Evolutionary conservation across 2,797 vertebrate genomes (phyloP), one percentile per base, ranked within the genome.

Genomic region (Neostethus bicornis): DNA sequence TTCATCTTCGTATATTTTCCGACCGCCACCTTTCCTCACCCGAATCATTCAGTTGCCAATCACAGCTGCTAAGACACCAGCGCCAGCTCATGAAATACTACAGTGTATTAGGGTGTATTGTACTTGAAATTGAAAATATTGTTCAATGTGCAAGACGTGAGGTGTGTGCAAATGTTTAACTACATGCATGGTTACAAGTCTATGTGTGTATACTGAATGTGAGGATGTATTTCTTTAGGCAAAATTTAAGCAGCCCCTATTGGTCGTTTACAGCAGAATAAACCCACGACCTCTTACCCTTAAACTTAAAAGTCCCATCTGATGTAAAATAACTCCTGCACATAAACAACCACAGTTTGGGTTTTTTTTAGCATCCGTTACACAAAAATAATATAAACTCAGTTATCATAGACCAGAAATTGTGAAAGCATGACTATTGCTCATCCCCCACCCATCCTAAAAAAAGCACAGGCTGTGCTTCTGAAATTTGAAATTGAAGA

Each of bases 201-300:
- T 20, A 49, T 25, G 56, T 24, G 60, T 19, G 38, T 4, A 23
- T 1, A 29, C 35, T 20, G 25, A 45, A 56, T 35, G 37, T 42
- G 64, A 62, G 61, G 44, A 53, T 37, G 49, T 71, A 44, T 66
- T 64, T 64, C 38, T 58, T 56, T 29, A 48, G 48, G 66, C 35
- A 67, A 66, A 80, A 66, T 11, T 37, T 32, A 57, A 53, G 61
- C 61, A 65, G 43, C 47, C 23, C 54, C 73, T 57, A 63, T 75
- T 77, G 75, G 49, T 78, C 61, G 62, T n/a, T n/a, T n/a, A n/a
- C n/a, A n/a, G n/a, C n/a, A n/a, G n/a, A n/a, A n/a, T n/a, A n/a
- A n/a, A n/a, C n/a, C n/a, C n/a, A n/a, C n/a, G n/a, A n/a, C n/a
- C n/a, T n/a, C n/a, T n/a, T n/a, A n/a, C n/a, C n/a, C n/a, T n/a